Percentiles rank a stretch among this genome's conserved stretches.
Conservation (phyloP, 1,140 invertebrate species). For the Sitodiplosis mosellana region DNA sequence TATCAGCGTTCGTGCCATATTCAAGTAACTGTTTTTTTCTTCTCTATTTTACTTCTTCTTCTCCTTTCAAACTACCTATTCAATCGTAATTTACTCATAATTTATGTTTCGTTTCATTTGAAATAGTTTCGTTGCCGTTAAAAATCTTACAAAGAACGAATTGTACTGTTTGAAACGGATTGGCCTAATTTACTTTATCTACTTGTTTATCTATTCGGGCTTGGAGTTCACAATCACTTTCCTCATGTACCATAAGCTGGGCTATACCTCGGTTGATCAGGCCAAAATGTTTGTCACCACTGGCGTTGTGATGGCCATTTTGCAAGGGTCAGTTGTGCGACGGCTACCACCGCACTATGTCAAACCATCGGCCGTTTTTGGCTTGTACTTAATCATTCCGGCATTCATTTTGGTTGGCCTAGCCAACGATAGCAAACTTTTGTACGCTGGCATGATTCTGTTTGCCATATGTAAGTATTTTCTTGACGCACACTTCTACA, state of each 20-base stretch:
- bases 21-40: no score
- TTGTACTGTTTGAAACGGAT: constrained; percentile 45
- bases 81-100: no score
- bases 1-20: constrained; percentile 25
- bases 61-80: no score
- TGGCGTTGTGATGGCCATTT: constrained; percentile 71
- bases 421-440: constrained; percentile 25
- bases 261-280: constrained; percentile 87
- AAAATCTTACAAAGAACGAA: constrained; percentile 35
- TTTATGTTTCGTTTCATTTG: constrained; percentile 12
- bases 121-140: constrained; percentile 39
- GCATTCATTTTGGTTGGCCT: constrained; percentile 76
- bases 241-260: constrained; percentile 81
- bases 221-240: constrained; percentile 97
- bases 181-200: constrained; percentile 82
- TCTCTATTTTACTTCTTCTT: no score
- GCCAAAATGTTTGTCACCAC: constrained; percentile 95
- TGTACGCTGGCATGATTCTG: constrained; percentile 69
- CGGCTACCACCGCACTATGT: constrained; percentile 58
- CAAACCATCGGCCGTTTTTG: constrained; percentile 50
- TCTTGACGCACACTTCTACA: not conserved
- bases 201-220: constrained; percentile 92
- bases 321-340: constrained; percentile 82
- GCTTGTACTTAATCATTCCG: constrained; percentile 72
- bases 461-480: constrained; percentile 73